phyloP scores from a whole-genome alignment of 2,888 invertebrate genomes.

The Orgyia antiqua region DNA sequence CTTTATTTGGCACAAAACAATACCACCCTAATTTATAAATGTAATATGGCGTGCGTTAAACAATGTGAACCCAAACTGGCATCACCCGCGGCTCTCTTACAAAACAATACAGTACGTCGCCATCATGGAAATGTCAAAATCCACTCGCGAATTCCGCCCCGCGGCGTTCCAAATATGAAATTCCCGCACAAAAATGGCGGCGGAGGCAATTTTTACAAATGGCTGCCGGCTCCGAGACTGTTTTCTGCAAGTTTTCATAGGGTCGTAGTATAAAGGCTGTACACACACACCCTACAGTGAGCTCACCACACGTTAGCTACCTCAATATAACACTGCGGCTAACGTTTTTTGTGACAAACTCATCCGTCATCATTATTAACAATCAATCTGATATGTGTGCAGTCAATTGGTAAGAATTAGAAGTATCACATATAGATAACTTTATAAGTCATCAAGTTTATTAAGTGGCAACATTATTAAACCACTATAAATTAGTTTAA shows the following conservation, averaged over 20 bases:
- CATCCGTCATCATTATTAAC: too few species aligned
- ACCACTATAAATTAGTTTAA: too few species aligned
- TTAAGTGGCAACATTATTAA: too few species aligned
- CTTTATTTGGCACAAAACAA: conserved; percentile 31
- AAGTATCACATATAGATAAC: too few species aligned
- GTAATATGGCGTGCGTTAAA: conserved; percentile 63
- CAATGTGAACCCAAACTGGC: conserved; percentile 55
- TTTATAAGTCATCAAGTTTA: too few species aligned
- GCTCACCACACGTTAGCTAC: neutral
- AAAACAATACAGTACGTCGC: conserved; percentile 63
- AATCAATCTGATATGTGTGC: too few species aligned
- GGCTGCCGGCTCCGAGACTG: conserved; percentile 65
- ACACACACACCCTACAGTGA: neutral
- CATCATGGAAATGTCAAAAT: conserved; percentile 60
- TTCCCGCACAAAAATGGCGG: conserved; percentile 74
- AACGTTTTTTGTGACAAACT: too few species aligned
- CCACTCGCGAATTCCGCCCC: conserved; percentile 60
- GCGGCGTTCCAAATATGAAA: conserved; percentile 73
- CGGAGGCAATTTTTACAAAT: conserved; percentile 75
- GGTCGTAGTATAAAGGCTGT: conserved; percentile 15
- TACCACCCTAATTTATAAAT: conserved; percentile 63
- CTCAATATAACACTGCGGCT: neutral
- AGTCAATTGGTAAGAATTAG: too few species aligned
- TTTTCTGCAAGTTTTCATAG: conserved; percentile 39
- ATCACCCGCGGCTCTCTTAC: conserved; percentile 48